Percentiles rank a stretch among this genome's conserved stretches.
These are phyloP conservation scores for Mercenaria mercenaria DNA, from an alignment of 1,140 invertebrate genomes.

Conservation along the genomic window DNA sequence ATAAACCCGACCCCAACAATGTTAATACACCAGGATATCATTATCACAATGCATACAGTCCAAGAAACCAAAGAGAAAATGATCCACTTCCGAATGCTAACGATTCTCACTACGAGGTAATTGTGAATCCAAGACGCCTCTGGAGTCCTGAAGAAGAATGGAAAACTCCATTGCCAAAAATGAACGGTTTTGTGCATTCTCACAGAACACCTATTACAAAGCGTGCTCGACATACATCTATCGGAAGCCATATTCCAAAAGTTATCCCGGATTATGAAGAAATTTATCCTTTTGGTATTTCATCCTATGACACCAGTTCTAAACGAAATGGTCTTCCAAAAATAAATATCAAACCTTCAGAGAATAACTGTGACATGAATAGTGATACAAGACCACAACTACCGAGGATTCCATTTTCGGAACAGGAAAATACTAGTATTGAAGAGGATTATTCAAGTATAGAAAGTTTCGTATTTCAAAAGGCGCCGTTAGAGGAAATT, in stretches of 20 bases:
- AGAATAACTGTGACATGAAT: not conserved
- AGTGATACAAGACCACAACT: not conserved
- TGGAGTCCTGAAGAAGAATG: not conserved
- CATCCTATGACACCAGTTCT: not conserved
- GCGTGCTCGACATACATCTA: not conserved
- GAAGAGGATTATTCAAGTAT: not conserved
- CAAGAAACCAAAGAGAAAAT: not conserved
- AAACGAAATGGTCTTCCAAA: not conserved
- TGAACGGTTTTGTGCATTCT: not conserved
- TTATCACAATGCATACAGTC: not conserved
- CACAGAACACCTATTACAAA: not conserved
- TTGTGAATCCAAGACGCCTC: not conserved
- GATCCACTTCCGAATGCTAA: not conserved
- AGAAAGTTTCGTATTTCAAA: too few species aligned
- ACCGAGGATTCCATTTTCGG: not conserved
- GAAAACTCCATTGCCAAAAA: not conserved
- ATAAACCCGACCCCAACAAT: not conserved
- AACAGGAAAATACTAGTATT: not conserved
- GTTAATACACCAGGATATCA: not conserved
- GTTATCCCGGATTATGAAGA: not conserved
- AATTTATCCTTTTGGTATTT: not conserved
- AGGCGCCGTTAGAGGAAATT: too few species aligned
- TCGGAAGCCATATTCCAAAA: not conserved
- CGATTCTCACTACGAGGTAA: not conserved
- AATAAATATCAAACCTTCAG: not conserved